phyloP scores from a whole-genome alignment of 2,113 vertebrate genomes.

The Bujurquina vittata region DNA sequence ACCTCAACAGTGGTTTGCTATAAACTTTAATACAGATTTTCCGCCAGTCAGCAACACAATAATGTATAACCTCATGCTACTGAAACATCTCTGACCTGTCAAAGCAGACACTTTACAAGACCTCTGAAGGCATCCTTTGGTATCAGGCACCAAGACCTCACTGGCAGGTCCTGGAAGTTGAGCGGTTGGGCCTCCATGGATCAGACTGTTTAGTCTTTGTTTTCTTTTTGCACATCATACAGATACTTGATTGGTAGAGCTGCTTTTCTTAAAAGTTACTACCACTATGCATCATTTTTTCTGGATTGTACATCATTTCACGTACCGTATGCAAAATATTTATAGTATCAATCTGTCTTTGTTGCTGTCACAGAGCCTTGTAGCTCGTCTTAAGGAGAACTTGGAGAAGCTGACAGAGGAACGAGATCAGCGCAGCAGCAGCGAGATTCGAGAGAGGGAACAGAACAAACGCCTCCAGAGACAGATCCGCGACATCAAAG shows the following conservation, averaged over 20 bases:
- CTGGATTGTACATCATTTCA: not conserved
- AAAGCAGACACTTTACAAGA: not conserved
- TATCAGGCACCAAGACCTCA: not conserved
- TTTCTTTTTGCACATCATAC: not conserved
- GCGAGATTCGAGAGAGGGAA: conserved; percentile 93
- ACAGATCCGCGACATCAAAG: conserved; percentile 92
- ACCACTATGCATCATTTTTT: not conserved
- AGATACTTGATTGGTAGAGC: not conserved
- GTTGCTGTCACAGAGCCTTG: conserved; percentile 82
- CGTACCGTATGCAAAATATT: not conserved
- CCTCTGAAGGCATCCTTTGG: not conserved
- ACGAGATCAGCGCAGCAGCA: conserved; percentile 87
- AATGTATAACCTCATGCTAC: not conserved
- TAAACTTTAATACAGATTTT: not conserved
- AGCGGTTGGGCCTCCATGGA: not conserved
- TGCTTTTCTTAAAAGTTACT: not conserved
- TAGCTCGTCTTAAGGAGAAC: conserved; percentile 92
- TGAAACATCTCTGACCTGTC: not conserved
- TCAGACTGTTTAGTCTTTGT: not conserved
- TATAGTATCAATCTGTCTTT: not conserved
- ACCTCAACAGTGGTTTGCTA: not conserved
- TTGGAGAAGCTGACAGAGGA: conserved; percentile 96
- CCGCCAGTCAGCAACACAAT: not conserved
- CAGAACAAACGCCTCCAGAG: conserved; percentile 95
- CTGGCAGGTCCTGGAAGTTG: not conserved